phyloP scores from a whole-genome alignment of 2,113 vertebrate genomes.

The Nycticryphes semicollaris region DNA sequence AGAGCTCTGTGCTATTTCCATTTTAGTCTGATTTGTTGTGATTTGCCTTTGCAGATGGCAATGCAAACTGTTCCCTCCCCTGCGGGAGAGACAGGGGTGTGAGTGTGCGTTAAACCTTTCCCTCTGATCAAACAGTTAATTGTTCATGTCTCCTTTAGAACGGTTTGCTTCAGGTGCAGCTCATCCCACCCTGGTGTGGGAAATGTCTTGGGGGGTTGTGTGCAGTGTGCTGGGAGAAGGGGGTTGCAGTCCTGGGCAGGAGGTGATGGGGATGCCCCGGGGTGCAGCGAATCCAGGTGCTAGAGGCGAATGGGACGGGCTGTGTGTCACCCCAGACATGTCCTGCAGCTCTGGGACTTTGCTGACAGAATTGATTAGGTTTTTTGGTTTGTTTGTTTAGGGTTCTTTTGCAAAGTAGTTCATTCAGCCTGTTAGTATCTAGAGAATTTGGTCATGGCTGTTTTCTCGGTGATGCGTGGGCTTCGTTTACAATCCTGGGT shows the following conservation, averaged over 20 bases:
- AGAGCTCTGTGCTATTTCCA: rapidly evolving
- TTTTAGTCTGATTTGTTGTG: neutral
- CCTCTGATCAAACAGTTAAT: neutral
- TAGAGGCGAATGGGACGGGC: rapidly evolving
- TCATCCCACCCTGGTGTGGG: rapidly evolving
- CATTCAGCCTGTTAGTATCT: neutral
- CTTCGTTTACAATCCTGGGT: neutral
- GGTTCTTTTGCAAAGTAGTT: neutral
- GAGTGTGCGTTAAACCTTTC: neutral
- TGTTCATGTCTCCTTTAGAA: too few species aligned
- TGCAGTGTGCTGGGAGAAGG: rapidly evolving
- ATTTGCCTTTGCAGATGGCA: neutral
- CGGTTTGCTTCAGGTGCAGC: neutral
- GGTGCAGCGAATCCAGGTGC: neutral
- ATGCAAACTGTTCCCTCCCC: neutral
- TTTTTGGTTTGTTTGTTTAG: too few species aligned
- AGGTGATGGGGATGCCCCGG: rapidly evolving
- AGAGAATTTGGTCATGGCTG: neutral
- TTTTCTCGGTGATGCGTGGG: neutral
- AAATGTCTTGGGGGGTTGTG: rapidly evolving
- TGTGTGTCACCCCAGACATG: rapidly evolving
- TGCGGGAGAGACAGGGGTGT: neutral
- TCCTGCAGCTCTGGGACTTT: rapidly evolving
- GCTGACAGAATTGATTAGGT: rapidly evolving
- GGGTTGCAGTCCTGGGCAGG: neutral